A percentile compares a stretch with the other conserved stretches of the same genome.
Conservation (phyloP, 2,797 vertebrate species). For the Aeoliscus strigatus region DNA sequence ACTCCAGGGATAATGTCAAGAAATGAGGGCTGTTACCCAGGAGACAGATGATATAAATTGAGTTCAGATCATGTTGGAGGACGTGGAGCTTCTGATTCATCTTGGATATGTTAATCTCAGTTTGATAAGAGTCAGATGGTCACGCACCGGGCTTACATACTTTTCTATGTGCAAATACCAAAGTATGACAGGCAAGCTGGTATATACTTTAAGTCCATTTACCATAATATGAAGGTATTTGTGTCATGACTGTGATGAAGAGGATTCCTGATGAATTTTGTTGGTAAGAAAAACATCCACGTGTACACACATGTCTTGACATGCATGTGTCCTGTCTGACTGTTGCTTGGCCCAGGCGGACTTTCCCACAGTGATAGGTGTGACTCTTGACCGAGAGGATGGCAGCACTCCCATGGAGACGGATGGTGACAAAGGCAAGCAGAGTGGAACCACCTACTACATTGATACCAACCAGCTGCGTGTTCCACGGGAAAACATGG, state of each 20-base stretch:
- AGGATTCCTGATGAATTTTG: too few relatives aligned
- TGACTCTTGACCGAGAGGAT: slow-evolving; percentile 92
- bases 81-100: slow-evolving; percentile 22
- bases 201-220: too few relatives aligned
- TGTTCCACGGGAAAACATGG: slow-evolving; percentile 94
- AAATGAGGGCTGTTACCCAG: slow-evolving; percentile 55
- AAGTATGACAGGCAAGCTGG: background rate
- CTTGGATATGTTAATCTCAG: slow-evolving; percentile 14
- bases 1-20: slow-evolving; percentile 37
- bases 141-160: background rate
- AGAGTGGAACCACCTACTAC: slow-evolving; percentile 90
- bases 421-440: slow-evolving; percentile 91
- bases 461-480: slow-evolving; percentile 97
- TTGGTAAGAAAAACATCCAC: too few relatives aligned
- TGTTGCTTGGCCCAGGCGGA: slow-evolving; percentile 80
- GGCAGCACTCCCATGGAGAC: slow-evolving; percentile 95
- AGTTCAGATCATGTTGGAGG: slow-evolving; percentile 45
- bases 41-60: slow-evolving; percentile 48
- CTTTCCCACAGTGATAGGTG: slow-evolving; percentile 95
- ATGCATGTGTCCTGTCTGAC: background rate
- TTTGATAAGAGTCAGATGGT: slow-evolving; percentile 3
- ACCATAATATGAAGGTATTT: too few relatives aligned
- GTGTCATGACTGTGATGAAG: too few relatives aligned
- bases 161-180: background rate
- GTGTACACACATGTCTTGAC: too few relatives aligned